These are phyloP conservation scores for Sterrhoptilus dennistouni DNA, from an alignment of 2,113 vertebrate species.

Conservation along the genomic window DNA sequence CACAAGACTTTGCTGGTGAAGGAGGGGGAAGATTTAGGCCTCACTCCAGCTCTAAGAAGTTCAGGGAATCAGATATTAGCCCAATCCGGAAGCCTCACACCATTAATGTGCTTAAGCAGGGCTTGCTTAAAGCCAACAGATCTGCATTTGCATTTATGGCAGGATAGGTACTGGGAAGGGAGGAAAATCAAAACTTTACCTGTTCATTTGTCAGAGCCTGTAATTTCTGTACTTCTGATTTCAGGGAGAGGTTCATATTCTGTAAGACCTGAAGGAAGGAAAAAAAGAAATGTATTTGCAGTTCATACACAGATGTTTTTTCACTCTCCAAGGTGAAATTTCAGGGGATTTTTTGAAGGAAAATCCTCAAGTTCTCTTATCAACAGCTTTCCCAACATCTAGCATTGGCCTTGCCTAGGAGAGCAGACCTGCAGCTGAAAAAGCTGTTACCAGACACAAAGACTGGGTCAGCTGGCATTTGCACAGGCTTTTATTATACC, in stretches of 20 bases:
- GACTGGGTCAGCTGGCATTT: background rate
- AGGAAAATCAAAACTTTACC: conserved; percentile 67
- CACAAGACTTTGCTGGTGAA: background rate
- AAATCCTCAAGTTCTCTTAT: background rate
- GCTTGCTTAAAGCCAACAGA: background rate
- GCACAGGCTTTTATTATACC: conserved; percentile 53
- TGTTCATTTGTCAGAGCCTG: conserved; percentile 89
- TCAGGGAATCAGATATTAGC: background rate
- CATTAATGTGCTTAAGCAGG: background rate
- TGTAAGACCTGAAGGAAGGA: conserved; percentile 81
- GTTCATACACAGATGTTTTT: background rate
- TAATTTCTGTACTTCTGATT: conserved; percentile 88
- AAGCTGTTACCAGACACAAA: background rate
- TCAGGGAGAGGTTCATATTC: conserved; percentile 88
- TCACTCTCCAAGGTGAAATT: background rate
- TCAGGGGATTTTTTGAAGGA: background rate
- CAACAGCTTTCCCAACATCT: background rate
- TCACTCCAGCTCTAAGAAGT: background rate
- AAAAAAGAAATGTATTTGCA: background rate
- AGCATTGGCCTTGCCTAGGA: background rate
- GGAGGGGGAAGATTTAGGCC: background rate
- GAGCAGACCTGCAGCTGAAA: background rate
- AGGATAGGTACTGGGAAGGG: background rate
- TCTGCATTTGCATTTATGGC: background rate
- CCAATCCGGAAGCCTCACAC: background rate